Evolutionary conservation across 1,140 invertebrate genomes (phyloP).

Genomic region (Drosophila azteca): DNA sequence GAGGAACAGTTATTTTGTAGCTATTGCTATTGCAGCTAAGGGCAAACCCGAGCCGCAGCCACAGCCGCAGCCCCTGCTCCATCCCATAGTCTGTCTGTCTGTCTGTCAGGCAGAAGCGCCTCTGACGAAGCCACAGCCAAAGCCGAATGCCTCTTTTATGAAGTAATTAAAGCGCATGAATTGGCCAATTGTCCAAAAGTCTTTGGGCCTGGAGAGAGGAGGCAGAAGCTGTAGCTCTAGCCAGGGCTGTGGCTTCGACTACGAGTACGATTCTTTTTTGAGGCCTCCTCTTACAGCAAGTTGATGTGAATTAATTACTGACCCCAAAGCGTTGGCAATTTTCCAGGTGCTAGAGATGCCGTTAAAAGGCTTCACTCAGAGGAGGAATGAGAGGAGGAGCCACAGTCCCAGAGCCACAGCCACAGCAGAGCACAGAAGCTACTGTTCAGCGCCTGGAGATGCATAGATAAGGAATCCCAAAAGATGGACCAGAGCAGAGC

Average conservation of each 20-base stretch:
- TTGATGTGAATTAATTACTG: constrained; percentile 79
- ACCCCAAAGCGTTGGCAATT: constrained; percentile 71
- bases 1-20: constrained; percentile 27
- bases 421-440: constrained; percentile 22
- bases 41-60: no score
- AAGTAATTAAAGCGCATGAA: constrained; percentile 82
- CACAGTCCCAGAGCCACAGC: neutral
- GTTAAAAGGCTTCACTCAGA: constrained; percentile 57
- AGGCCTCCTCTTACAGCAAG: constrained; percentile 37
- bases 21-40: constrained; percentile 2
- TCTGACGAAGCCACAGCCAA: constrained; percentile 6
- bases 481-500: constrained; percentile 31
- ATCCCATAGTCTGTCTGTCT: no score
- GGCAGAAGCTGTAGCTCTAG: no score
- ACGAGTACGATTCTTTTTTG: no score
- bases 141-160: constrained; percentile 63
- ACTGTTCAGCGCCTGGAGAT: constrained; percentile 61
- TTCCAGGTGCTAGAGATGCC: constrained; percentile 62
- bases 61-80: no score
- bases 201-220: constrained; percentile 13
- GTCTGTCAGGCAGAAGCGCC: no score
- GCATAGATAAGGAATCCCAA: constrained; percentile 51
- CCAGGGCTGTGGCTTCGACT: no score
- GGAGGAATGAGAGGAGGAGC: constrained; percentile 2
- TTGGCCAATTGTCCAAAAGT: constrained; percentile 70